Conservation (phyloP, 1,140 invertebrate species). For the Eriosoma lanigerum region DNA sequence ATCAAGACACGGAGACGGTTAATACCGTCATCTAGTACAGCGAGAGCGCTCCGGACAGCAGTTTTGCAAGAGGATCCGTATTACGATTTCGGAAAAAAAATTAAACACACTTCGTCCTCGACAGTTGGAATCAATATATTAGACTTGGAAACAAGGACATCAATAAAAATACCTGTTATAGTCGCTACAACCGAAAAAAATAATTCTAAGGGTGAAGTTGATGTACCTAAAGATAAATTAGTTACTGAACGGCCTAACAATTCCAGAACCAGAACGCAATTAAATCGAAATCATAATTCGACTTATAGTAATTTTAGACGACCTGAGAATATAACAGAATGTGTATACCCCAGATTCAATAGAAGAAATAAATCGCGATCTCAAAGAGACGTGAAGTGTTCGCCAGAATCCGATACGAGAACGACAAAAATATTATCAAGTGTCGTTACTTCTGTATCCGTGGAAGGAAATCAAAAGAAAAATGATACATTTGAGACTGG, state of each 20-base stretch:
- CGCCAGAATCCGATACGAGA: background rate
- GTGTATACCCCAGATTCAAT: constrained; percentile 1
- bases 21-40: constrained; percentile 13
- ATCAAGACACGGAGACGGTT: constrained; percentile 34
- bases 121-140: background rate
- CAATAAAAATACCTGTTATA: background rate
- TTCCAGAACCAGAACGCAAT: background rate
- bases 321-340: background rate
- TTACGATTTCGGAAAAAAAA: constrained; percentile 39
- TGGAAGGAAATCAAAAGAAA: background rate
- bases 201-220: too few species aligned
- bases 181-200: background rate
- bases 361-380: constrained; percentile 22
- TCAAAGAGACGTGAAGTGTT: constrained; percentile 4
- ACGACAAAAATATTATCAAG: constrained; percentile 29
- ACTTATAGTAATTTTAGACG: background rate
- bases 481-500: background rate
- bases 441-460: constrained; percentile 34
- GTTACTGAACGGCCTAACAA: background rate
- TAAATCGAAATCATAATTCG: background rate
- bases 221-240: background rate
- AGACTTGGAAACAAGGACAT: background rate
- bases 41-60: background rate
- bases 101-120: constrained; percentile 9
- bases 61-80: background rate